These are phyloP conservation scores for Metalampra italica DNA, from an alignment of 2,888 invertebrate species.

Conservation along the genomic window DNA sequence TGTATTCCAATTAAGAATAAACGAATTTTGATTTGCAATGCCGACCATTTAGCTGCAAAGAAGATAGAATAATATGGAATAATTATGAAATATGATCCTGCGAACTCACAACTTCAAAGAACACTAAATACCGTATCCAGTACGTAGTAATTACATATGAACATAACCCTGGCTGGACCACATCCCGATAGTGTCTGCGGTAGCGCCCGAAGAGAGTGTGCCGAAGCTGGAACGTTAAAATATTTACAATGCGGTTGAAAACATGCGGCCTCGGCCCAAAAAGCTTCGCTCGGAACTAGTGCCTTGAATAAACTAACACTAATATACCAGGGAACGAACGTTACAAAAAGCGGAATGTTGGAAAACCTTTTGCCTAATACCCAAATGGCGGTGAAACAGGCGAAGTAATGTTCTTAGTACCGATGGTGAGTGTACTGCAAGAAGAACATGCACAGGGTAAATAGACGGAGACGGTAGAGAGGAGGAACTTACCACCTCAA, in stretches of 20 bases:
- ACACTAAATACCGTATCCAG: background rate
- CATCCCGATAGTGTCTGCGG: slow-evolving; percentile 34
- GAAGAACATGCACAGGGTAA: too few relatives aligned
- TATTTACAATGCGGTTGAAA: slow-evolving; percentile 62
- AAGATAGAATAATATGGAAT: too few relatives aligned
- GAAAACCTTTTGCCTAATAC: background rate
- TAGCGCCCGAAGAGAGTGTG: slow-evolving; percentile 17
- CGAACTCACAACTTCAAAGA: too few relatives aligned
- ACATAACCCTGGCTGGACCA: slow-evolving; percentile 14
- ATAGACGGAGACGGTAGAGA: too few relatives aligned
- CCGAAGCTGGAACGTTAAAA: slow-evolving; percentile 51
- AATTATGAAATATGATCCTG: too few relatives aligned
- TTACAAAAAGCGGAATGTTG: slow-evolving; percentile 6
- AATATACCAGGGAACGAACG: slow-evolving; percentile 12
- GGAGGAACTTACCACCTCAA: too few relatives aligned
- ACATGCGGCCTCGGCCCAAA: slow-evolving; percentile 35
- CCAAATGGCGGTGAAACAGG: background rate
- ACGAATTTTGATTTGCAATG: too few relatives aligned
- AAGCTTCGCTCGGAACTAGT: slow-evolving; percentile 23
- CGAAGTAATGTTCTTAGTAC: background rate
- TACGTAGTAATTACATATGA: background rate
- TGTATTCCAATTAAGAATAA: too few relatives aligned
- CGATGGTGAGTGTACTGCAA: too few relatives aligned
- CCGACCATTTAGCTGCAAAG: too few relatives aligned
- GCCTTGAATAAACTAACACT: slow-evolving; percentile 30